Percentiles rank a stretch among this genome's conserved stretches.
These are phyloP conservation scores for Siphlonurus alternatus DNA, from an alignment of 2,888 invertebrate genomes.

Conservation along the genomic window DNA sequence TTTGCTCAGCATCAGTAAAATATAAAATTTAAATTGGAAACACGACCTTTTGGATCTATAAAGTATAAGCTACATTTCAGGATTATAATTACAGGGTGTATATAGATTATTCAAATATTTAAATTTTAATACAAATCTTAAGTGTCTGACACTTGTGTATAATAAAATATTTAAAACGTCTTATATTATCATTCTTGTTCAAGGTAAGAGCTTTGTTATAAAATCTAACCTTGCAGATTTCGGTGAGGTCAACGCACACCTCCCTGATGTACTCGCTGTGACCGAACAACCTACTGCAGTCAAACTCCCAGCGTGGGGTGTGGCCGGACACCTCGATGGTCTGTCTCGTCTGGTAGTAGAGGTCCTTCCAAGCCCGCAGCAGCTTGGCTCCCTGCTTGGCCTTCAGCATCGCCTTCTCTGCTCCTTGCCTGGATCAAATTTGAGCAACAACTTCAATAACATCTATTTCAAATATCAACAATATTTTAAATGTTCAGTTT, in stretches of 20 bases:
- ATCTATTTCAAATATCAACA: neutral
- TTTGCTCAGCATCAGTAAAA: too few relatives aligned
- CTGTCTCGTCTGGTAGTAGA: neutral
- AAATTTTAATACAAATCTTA: neutral
- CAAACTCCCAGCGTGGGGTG: constrained; percentile 2
- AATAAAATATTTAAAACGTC: too few relatives aligned
- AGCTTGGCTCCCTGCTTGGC: neutral
- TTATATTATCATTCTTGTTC: too few relatives aligned
- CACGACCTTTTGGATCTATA: neutral
- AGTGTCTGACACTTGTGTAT: neutral
- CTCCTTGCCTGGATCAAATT: neutral
- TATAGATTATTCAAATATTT: neutral
- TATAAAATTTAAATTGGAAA: neutral
- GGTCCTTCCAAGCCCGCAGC: neutral
- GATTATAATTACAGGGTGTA: neutral
- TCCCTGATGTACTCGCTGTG: neutral
- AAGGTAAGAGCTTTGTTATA: too few relatives aligned
- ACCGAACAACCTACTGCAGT: neutral
- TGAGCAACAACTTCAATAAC: neutral
- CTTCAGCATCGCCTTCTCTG: neutral
- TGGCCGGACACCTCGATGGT: neutral
- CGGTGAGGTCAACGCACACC: neutral
- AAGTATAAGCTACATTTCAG: neutral
- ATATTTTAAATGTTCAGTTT: too few relatives aligned
- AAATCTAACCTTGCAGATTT: constrained; percentile 1